Conservation (phyloP, 2,888 invertebrate genomes). For the Idaea aversata region DNA sequence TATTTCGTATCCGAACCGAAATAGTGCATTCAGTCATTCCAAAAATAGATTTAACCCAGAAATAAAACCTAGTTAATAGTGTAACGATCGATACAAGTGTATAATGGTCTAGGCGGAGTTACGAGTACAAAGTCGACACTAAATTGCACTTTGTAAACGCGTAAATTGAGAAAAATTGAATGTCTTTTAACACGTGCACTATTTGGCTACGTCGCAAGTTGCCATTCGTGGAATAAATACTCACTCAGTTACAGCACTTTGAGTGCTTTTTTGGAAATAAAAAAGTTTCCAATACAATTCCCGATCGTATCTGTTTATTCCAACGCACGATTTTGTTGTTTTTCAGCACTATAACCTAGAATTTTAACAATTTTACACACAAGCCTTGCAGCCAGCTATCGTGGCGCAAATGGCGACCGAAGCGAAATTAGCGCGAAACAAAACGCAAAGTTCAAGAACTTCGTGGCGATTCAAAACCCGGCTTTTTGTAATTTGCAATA, state of each 20-base stretch:
- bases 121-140: conserved; percentile 44
- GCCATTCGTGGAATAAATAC: conserved; percentile 38
- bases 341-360: conserved; percentile 72
- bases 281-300: conserved; percentile 14
- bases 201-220: conserved; percentile 47
- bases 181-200: conserved; percentile 60
- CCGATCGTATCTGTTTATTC: conserved; percentile 29
- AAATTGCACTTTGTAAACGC: conserved; percentile 42
- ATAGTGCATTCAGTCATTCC: conserved; percentile 46
- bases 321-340: conserved; percentile 53
- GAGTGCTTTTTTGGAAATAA: conserved; percentile 37
- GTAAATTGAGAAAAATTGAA: conserved; percentile 49
- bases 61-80: conserved; percentile 52
- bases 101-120: conserved; percentile 29
- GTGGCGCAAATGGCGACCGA: conserved; percentile 80
- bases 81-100: conserved; percentile 32
- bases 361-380: conserved; percentile 59
- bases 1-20: conserved; percentile 39
- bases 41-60: conserved; percentile 65
- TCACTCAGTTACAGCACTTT: conserved; percentile 56
- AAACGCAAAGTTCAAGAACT: conserved; percentile 51
- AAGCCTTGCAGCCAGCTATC: conserved; percentile 62
- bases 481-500: conserved; percentile 23
- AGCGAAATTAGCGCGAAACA: conserved; percentile 55
- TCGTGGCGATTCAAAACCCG: conserved; percentile 39